phyloP scores from a whole-genome alignment of 2,113 vertebrate genomes.

The Pterocles gutturalis region DNA sequence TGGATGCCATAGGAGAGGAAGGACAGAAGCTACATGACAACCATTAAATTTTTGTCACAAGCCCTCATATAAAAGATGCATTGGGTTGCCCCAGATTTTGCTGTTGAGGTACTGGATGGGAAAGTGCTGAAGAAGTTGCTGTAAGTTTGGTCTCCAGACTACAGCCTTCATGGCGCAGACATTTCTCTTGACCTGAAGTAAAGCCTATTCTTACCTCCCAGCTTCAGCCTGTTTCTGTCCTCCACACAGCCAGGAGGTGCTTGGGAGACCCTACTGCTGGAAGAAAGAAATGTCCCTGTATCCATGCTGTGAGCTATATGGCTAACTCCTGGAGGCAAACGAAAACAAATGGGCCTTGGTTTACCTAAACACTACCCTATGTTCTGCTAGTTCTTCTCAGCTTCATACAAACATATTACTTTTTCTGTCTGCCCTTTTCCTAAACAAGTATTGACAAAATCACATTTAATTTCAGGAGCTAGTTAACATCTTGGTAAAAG shows the following conservation, averaged over 20 bases:
- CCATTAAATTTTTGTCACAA: not conserved
- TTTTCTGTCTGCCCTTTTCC: not conserved
- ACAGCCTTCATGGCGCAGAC: not conserved
- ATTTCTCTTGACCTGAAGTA: not conserved
- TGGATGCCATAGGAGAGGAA: not conserved
- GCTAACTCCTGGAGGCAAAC: not conserved
- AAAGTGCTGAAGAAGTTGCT: not conserved
- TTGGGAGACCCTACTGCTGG: not conserved
- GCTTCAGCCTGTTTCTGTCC: not conserved
- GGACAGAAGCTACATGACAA: not conserved
- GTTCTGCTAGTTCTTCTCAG: not conserved
- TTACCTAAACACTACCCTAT: not conserved
- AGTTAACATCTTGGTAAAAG: not conserved
- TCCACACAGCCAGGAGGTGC: not conserved
- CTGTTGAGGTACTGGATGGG: not conserved
- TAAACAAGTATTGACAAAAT: not conserved
- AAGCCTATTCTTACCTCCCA: not conserved
- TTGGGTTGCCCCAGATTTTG: not conserved
- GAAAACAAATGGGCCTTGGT: not conserved
- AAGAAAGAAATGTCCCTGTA: not conserved
- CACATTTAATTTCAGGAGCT: not conserved
- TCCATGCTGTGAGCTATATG: not conserved
- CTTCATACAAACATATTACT: not conserved
- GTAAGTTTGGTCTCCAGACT: not conserved
- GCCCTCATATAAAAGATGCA: not conserved